Evolutionary conservation across 2,797 vertebrate species (phyloP), one percentile per base, ranked within the genome.

Genomic region (Loriculus beryllinus): DNA sequence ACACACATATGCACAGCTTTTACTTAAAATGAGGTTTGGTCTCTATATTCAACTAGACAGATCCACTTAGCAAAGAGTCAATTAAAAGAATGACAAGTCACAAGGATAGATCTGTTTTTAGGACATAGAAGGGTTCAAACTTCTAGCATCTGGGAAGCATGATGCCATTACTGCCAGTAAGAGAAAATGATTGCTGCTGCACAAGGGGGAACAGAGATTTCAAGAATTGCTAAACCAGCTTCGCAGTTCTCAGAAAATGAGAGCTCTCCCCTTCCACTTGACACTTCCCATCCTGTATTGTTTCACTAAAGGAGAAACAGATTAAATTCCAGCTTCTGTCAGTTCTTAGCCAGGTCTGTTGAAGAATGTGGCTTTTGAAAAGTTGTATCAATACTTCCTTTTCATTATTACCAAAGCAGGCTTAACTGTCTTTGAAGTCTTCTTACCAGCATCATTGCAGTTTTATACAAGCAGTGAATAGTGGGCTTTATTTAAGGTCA

Each of bases 351-450:
- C 65, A 83, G 75, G 70, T 87, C 76, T 88, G 47, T 74, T 87
- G 91, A 96, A 96, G 93, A 94, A 95, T 96, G 95, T 82, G 70
- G 88, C 96, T 96, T 96, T 96, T 95, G 93, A 96, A 93, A 95
- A 69, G 65, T 82, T 87, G 80, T 74, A 96, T 96, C 95, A 96
- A 94, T 96, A 91, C 90, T 93, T 89, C 51, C 52, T 76, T 95
- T 94, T 95, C 92, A 95, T 96, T 95, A 91, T 94, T 96, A 87
- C 90, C 76, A 96, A 93, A 94, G 90, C 65, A 82, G 81, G 87
- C 93, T 96, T 93, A 95, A 81, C 86, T 90, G 86, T 82, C 89
- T 96, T 96, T 95, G 91, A 95, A 92, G 82, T 91, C 88, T 89
- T 88, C 86, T 95, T 93, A 80, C 69, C 86, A 81, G 56, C 75